A percentile compares a stretch with the other conserved stretches of the same genome.
Conservation (phyloP, 2,797 vertebrate genomes). For the Gallinago stenura region DNA sequence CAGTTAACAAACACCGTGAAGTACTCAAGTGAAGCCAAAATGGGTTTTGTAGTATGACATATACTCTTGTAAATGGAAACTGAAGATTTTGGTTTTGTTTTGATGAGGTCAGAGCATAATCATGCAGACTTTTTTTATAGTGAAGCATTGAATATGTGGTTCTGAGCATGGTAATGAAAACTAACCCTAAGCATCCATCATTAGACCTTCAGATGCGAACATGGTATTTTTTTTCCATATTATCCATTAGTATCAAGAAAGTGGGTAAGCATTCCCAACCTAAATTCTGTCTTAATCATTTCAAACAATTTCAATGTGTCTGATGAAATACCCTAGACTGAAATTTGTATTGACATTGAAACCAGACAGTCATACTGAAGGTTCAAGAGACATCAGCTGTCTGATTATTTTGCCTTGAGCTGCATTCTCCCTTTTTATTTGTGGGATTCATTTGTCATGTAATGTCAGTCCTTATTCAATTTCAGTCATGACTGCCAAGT, state of each 20-base stretch:
- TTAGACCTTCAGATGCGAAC: background rate
- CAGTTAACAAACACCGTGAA: background rate
- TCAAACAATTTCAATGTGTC: background rate
- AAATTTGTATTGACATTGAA: slow-evolving; percentile 49
- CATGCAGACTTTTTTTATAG: fast-evolving
- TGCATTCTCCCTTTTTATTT: background rate
- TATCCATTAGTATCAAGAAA: background rate
- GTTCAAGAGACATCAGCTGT: slow-evolving; percentile 30
- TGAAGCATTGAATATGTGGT: background rate
- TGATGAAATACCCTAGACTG: background rate
- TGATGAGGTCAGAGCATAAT: background rate
- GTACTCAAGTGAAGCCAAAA: background rate
- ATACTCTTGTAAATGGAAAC: background rate
- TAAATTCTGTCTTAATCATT: background rate
- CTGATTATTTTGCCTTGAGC: slow-evolving; percentile 29
- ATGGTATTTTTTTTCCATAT: background rate
- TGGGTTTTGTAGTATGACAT: background rate
- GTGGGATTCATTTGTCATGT: background rate
- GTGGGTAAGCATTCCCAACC: background rate
- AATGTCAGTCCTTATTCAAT: background rate
- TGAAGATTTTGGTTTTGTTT: background rate
- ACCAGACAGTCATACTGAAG: slow-evolving; percentile 48
- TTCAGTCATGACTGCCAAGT: background rate
- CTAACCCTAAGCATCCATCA: background rate
- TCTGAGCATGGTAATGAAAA: background rate